phyloP scores from a whole-genome alignment of 2,888 invertebrate species.

The Chrysopilus asiliformis region DNA sequence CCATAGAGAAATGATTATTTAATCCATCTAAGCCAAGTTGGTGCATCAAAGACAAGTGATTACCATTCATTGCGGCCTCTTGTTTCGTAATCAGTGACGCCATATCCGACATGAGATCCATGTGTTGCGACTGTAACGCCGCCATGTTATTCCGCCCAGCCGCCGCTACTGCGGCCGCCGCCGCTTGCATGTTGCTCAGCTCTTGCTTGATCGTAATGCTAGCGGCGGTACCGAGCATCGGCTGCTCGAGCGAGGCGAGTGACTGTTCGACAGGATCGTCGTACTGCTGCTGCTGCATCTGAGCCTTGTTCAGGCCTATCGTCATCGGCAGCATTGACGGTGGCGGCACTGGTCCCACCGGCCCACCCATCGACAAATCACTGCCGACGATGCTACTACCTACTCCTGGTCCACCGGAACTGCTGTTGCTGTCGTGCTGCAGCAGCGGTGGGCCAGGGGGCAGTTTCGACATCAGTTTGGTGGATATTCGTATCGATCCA shows the following conservation, averaged over 20 bases:
- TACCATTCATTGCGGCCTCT: conserved; percentile 31
- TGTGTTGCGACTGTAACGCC: conserved; percentile 40
- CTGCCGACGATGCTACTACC: conserved; percentile 22
- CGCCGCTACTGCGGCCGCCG: too few species aligned
- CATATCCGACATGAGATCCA: conserved; percentile 34
- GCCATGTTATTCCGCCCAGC: too few species aligned
- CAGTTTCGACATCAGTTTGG: conserved; percentile 15
- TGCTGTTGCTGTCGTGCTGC: conserved; percentile 15
- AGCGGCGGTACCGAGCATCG: conserved; percentile 31
- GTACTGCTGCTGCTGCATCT: conserved; percentile 37
- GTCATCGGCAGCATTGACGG: conserved; percentile 14
- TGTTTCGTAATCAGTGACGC: conserved; percentile 22
- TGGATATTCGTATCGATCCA: conserved; percentile 6
- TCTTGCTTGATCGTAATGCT: conserved; percentile 37
- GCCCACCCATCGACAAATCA: conserved; percentile 6
- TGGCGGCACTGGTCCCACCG: conserved; percentile 13
- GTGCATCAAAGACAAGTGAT: conserved; percentile 15
- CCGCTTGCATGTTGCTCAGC: conserved; percentile 3
- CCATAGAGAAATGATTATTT: conserved; percentile 21
- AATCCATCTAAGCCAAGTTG: conserved; percentile 26
- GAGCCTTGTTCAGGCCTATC: conserved; percentile 25
- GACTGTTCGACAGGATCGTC: conserved; percentile 60
- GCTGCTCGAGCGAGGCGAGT: conserved; percentile 54
- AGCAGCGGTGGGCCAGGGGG: conserved; percentile 12
- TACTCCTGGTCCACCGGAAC: conserved; percentile 25